Conservation (phyloP, 2,888 invertebrate species). For the Amblyjoppa proteus region DNA sequence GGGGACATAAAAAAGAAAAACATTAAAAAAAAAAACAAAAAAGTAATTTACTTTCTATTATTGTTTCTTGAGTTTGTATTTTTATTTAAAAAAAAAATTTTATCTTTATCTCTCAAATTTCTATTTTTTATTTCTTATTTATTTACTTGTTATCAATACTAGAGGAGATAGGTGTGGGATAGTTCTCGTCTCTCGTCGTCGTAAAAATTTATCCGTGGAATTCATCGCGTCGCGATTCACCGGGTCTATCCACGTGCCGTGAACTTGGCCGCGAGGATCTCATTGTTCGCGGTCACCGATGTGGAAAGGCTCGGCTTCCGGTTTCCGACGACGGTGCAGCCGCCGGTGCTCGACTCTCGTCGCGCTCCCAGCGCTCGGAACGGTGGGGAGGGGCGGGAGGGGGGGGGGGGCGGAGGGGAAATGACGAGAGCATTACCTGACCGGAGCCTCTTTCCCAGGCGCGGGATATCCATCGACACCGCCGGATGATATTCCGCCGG, state of each 20-base stretch:
- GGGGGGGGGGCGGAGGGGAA: neutral
- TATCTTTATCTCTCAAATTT: neutral
- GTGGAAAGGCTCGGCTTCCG: constrained; percentile 82
- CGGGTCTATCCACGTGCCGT: constrained; percentile 64
- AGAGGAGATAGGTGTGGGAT: neutral
- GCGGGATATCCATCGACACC: neutral
- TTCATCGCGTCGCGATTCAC: constrained; percentile 16
- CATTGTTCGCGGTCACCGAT: constrained; percentile 82
- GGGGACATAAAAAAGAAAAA: no score
- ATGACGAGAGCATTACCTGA: neutral
- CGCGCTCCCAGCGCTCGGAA: constrained; percentile 21
- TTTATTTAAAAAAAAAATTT: neutral
- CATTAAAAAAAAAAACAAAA: neutral
- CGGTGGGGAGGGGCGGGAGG: neutral
- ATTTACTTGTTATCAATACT: neutral
- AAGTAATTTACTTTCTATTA: neutral
- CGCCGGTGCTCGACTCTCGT: constrained; percentile 48
- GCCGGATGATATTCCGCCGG: neutral
- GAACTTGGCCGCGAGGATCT: constrained; percentile 75
- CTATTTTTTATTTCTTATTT: neutral
- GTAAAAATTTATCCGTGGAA: constrained; percentile 28
- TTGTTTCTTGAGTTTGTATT: neutral
- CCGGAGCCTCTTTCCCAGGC: neutral
- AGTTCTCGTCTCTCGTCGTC: neutral
- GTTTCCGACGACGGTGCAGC: constrained; percentile 73